These are phyloP conservation scores for Drosophila setosimentum DNA, from an alignment of 2,888 invertebrate genomes.

Conservation along the genomic window DNA sequence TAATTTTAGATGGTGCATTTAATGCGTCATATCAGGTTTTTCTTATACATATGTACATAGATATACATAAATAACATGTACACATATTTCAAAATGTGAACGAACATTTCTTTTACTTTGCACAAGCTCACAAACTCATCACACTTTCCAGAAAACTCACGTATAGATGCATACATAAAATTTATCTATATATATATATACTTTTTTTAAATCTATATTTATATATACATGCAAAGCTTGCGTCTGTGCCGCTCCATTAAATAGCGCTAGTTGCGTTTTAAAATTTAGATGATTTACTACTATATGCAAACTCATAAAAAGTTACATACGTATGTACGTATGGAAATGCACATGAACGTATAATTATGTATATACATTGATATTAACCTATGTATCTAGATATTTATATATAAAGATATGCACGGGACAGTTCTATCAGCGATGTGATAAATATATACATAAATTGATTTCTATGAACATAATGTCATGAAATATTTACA, in stretches of 20 bases:
- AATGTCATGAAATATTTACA: neutral
- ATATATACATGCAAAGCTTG: neutral
- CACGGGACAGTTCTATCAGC: neutral
- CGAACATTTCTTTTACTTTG: neutral
- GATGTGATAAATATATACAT: neutral
- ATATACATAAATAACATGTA: neutral
- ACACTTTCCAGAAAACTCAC: neutral
- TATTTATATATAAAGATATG: neutral
- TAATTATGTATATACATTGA: neutral
- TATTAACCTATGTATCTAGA: constrained; percentile 2
- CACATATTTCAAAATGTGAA: neutral
- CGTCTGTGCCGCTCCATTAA: constrained; percentile 6
- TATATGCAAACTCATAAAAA: neutral
- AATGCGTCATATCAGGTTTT: neutral
- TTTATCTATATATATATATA: neutral
- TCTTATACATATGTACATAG: neutral
- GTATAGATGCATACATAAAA: neutral
- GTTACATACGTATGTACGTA: neutral
- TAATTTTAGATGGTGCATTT: neutral
- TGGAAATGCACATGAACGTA: neutral
- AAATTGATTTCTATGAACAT: neutral
- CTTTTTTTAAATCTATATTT: neutral
- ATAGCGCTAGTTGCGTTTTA: neutral
- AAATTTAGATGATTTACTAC: constrained; percentile 4
- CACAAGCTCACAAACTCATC: neutral